Base-by-base conservation (phyloP, 2,888 invertebrate species). In the Standfussiana lucernea region DNA sequence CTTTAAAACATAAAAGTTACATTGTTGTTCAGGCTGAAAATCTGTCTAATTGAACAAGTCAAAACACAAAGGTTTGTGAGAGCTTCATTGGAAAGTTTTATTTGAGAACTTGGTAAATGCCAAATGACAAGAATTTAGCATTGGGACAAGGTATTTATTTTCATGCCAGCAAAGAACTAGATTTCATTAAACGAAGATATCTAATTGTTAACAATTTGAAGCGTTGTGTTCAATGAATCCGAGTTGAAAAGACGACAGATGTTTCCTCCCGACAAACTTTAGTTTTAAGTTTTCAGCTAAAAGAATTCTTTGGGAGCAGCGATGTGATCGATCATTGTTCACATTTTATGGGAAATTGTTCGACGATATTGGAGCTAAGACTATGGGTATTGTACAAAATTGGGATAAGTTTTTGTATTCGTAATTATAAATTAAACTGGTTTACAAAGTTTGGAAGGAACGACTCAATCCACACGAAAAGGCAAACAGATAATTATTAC, bases 241-340 rank as follows among this genome's bases (percentile, higher is more conserved):
- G 85, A 90, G 87, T 89, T 88, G 86, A 88, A 90, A 89, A 88
- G 87, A 87, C 90, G 90, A 90, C 90, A 91, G 91, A 90, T 90
- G 91, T 90, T 91, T 89, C 91, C 86, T 84, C 80, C 79, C 81
- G 77, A 86, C 84, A 85, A 86, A 86, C 84, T 87, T 87, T 72
- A 82, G 82, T 85, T 88, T 85, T 78, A 89, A 89, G 86, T 90
- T 90, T 86, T 84, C 84, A 86, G 76, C 79, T 86, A 86, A 86
- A 89, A 88, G 86, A 88, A 88, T 88, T 81, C 80, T 84, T 74
- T 53, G 65, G 53, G 70, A 75, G 74, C 77, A 79, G 50, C 62
- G 80, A 84, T 77, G 75, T 77, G 81, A 82, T 82, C 80, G 75
- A 86, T 84, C 77, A 79, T 80, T 80, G 83, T 85, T 82, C 82